Percentiles rank a stretch among this genome's conserved stretches.
Conservation (phyloP, 1,140 invertebrate species). For the Oedothorax gibbosus region DNA sequence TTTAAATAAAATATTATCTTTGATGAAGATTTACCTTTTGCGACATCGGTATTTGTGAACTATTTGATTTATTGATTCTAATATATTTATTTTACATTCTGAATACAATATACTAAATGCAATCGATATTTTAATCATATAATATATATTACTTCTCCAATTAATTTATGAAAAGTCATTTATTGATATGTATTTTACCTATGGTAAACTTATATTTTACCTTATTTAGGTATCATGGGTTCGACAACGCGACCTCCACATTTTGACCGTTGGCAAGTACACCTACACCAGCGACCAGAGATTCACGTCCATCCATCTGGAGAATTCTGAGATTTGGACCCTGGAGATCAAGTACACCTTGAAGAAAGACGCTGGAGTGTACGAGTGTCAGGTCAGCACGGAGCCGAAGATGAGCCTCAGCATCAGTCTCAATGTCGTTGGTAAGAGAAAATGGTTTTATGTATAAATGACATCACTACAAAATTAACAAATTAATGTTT, state of each 20-base stretch:
- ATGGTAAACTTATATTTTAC: background rate
- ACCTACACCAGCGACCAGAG: slow-evolving; percentile 94
- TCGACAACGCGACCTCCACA: slow-evolving; percentile 87
- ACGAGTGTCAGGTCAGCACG: slow-evolving; percentile 91
- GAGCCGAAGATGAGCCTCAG: slow-evolving; percentile 86
- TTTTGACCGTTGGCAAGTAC: slow-evolving; percentile 87
- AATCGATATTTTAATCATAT: too few relatives aligned
- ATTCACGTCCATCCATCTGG: slow-evolving; percentile 86
- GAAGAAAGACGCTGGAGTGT: slow-evolving; percentile 86
- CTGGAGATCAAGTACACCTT: slow-evolving; percentile 93
- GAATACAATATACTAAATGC: too few relatives aligned
- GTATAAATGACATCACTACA: background rate
- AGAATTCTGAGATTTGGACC: slow-evolving; percentile 88
- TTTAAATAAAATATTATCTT: too few relatives aligned
- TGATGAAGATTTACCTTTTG: too few relatives aligned
- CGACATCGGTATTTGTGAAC: too few relatives aligned
- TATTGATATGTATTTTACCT: accelerated
- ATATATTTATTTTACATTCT: too few relatives aligned
- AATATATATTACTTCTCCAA: background rate
- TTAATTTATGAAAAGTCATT: background rate
- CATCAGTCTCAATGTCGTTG: slow-evolving; percentile 85
- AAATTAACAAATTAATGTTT: too few relatives aligned
- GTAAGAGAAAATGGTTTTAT: slow-evolving; percentile 73
- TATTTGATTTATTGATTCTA: too few relatives aligned
- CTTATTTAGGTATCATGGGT: slow-evolving; percentile 86